phyloP scores from a whole-genome alignment of 1,140 invertebrate genomes.

The Leucophenga varia region DNA sequence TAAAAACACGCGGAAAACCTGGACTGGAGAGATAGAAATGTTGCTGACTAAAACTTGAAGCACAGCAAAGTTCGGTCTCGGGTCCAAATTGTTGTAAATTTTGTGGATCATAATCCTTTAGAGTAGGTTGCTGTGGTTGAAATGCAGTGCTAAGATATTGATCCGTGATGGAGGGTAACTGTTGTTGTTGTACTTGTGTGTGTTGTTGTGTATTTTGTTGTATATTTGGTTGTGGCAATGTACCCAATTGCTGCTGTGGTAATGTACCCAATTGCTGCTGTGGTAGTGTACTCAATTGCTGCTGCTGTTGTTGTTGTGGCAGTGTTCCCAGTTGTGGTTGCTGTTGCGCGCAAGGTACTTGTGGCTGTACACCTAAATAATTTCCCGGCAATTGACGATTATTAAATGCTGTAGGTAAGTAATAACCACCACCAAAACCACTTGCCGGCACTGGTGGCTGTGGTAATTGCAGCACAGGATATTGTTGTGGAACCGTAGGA shows the following conservation, averaged over 20 bases:
- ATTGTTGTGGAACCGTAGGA: not conserved
- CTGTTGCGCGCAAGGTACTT: too few species aligned
- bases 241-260: conserved; percentile 3
- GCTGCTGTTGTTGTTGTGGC: conserved; percentile 12
- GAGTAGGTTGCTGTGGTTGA: conserved; percentile 24
- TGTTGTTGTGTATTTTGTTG: conserved; percentile 7
- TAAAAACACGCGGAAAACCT: conserved; percentile 59
- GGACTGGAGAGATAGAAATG: conserved; percentile 61
- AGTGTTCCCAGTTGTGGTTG: conserved; percentile 1
- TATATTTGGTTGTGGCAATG: not conserved
- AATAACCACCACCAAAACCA: too few species aligned
- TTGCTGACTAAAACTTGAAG: conserved; percentile 52
- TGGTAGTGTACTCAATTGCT: too few species aligned
- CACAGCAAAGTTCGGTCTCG: conserved; percentile 55
- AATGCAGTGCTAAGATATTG: conserved; percentile 35
- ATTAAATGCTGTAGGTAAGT: too few species aligned
- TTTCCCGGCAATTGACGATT: too few species aligned
- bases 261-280: conserved; percentile 10
- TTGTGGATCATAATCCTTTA: conserved; percentile 40
- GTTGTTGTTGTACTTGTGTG: conserved; percentile 16
- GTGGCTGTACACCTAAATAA: conserved; percentile 5
- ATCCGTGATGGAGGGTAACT: conserved; percentile 30
- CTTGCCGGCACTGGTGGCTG: conserved; percentile 7
- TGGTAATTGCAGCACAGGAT: too few species aligned
- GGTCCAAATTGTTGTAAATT: conserved; percentile 30